phyloP scores from a whole-genome alignment of 2,797 vertebrate species.

The Cyclura pinguis region DNA sequence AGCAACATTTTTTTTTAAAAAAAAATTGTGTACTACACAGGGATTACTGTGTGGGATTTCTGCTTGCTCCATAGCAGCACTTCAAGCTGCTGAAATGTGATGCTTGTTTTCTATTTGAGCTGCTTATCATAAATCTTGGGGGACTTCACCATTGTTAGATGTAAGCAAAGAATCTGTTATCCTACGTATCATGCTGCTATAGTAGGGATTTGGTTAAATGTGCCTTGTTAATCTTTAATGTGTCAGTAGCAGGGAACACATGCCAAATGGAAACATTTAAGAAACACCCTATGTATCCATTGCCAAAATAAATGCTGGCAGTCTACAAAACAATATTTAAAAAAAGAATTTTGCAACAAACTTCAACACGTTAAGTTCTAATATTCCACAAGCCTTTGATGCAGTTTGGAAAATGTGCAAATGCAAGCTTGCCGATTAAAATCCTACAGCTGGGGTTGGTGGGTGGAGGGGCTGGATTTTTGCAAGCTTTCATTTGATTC shows the following conservation, averaged over 20 bases:
- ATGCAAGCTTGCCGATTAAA: slow-evolving; percentile 31
- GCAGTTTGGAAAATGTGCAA: slow-evolving; percentile 38
- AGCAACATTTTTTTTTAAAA: not conserved
- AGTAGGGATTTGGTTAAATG: slow-evolving; percentile 63
- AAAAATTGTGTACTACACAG: slow-evolving; percentile 3
- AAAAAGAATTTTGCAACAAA: slow-evolving; percentile 64
- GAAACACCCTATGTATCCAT: slow-evolving; percentile 56
- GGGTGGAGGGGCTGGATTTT: not conserved
- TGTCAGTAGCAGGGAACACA: slow-evolving; percentile 67
- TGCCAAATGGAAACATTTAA: slow-evolving; percentile 63
- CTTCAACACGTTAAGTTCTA: slow-evolving; percentile 16
- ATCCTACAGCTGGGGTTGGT: not conserved
- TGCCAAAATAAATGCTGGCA: slow-evolving; percentile 73
- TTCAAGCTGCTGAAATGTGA: slow-evolving; percentile 40
- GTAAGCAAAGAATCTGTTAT: slow-evolving; percentile 69
- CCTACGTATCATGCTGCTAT: slow-evolving; percentile 60
- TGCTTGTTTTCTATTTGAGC: slow-evolving; percentile 47
- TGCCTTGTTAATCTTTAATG: slow-evolving; percentile 72
- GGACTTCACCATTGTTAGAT: slow-evolving; percentile 55
- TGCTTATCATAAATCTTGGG: slow-evolving; percentile 39
- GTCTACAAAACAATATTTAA: slow-evolving; percentile 65
- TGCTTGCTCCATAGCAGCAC: slow-evolving; percentile 6
- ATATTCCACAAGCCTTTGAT: slow-evolving; percentile 23
- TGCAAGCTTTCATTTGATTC: slow-evolving; percentile 25
- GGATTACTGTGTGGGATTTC: not conserved